Percentiles rank a stretch among this genome's conserved stretches.
These are phyloP conservation scores for Hucho hucho DNA, from an alignment of 2,113 vertebrate genomes.

Conservation along the genomic window DNA sequence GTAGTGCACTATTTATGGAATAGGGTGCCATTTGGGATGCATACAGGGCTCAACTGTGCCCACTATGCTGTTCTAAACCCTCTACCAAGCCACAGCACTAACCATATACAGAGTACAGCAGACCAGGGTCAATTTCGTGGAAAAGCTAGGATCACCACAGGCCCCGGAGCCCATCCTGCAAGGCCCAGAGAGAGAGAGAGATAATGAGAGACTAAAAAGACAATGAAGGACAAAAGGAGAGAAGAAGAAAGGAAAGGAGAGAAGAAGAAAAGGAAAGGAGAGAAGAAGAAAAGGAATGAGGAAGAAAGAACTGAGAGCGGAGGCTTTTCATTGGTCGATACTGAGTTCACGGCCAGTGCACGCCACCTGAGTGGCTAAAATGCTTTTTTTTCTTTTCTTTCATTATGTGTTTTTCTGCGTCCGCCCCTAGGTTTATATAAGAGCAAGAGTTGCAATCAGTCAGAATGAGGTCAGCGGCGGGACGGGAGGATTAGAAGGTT, in stretches of 20 bases:
- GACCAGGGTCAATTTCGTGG: neutral
- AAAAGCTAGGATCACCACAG: neutral
- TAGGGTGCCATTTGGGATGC: too few species aligned
- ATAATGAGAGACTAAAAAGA: neutral
- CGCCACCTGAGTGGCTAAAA: slow-evolving; percentile 15
- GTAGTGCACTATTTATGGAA: too few species aligned
- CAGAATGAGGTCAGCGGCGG: slow-evolving; percentile 30
- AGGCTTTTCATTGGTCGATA: slow-evolving; percentile 10
- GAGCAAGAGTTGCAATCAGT: slow-evolving; percentile 22
- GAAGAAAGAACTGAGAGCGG: neutral
- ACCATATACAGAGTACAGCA: slow-evolving; percentile 35
- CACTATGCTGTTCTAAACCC: neutral
- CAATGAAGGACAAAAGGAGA: neutral
- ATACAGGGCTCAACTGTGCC: neutral
- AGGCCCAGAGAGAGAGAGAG: neutral
- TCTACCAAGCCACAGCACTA: slow-evolving; percentile 34
- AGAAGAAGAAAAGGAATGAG: neutral
- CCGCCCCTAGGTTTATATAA: slow-evolving; percentile 39
- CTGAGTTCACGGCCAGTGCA: slow-evolving; percentile 3
- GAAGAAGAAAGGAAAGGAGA: too few species aligned
- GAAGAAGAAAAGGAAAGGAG: too few species aligned
- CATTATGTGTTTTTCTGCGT: slow-evolving; percentile 21
- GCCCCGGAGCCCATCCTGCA: neutral
- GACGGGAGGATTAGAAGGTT: slow-evolving; percentile 24
- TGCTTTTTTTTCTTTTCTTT: slow-evolving; percentile 27